Evolutionary conservation across 2,113 vertebrate species (phyloP), one percentile per base, ranked within the genome.

Genomic region (Rhabdornis inornatus): DNA sequence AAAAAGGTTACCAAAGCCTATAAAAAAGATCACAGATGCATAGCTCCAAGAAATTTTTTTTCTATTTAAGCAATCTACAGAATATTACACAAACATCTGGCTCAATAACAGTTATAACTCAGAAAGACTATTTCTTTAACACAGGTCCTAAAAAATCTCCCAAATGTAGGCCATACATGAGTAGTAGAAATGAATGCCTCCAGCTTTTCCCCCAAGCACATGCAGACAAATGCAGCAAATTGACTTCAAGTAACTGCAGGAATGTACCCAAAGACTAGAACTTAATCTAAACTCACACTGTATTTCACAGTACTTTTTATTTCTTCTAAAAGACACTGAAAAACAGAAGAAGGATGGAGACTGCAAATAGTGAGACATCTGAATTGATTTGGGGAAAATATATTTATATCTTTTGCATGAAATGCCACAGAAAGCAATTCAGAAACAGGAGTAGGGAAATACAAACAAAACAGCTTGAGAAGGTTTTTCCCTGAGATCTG

Each of bases 141-240:
- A 40, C 8, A 59, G 6, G 10, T 89, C 52, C 35, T 53, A 86
- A 86, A 83, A 87, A 84, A 86, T 28, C 42, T 76, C 47, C 19
- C n/a, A 75, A 52, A 91, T 60, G n/a, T 72, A 87, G 80, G 83
- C 64, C 44, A 2, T 47, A 39, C 12, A 53, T 14, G 39, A 90
- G n/a, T 15, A 75, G 59, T 3, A 75, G 66, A 77, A 94, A 87
- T 57, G 0, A 96, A 87, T 17, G 72, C 57, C 60, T 89, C 49
- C 39, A 91, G 27, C n/a, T 47, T 44, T 66, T 90, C 57, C 78
- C 74, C 49, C 59, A 44, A 30, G 47, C 24, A 79, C 55, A 69
- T 21, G 13, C 11, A 3, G 33, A 30, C 17, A 87, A 95, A 96
- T 66, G 80, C 68, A 89, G 89, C 71, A 96, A 92, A 94, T 13